Base-by-base conservation (phyloP, 1,140 invertebrate genomes). In the Globodera rostochiensis region DNA sequence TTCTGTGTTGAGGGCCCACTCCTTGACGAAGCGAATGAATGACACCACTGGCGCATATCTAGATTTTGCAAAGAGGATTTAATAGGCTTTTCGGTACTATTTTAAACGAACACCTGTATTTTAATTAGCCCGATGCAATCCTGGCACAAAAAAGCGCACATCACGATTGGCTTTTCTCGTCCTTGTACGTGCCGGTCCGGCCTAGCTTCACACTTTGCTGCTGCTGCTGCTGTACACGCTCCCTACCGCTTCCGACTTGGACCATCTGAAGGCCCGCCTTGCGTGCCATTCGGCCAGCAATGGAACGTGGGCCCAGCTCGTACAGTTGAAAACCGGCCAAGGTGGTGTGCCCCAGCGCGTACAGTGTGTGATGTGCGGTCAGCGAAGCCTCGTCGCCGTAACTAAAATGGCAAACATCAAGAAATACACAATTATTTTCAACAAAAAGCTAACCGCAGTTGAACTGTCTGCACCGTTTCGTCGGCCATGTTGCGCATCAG, bases 381-480 rank as follows among this genome's bases (percentile, higher is more conserved):
- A 80, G 74, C 9, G 84, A 87, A 19, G 84, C 84, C 74, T 80
- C 74, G 36, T 85, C 45, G 25, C 83, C 83, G 36, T 84, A 84
- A 77, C 83, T 84, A n/a, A 21, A 81, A 67, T 71, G n/a, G 21
- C 47, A 60, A 73, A 25, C 2, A 5, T 15, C 5, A 64, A 64
- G 25, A 36, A 36, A 47, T 69, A n/a, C 5, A 25, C n/a, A 57
- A 69, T 3, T 19, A 50, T 75, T 8, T 69, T 9, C 45, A 36
- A 76, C 53, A n/a, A 6, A 77, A 49, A 67, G 67, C 36, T 73
- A 25, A 85, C 85, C 79, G 83, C n/a, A 81, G 53, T 25, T 82
- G 53, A 13, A 85, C 84, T 49, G 83, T 85, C 74, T 85, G 82
- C 9, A 86, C 84, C n/a, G 84, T 87, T 76, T 85, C 84, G 45